These are phyloP conservation scores for Hetaerina titia DNA, from an alignment of 2,888 invertebrate species.

Conservation along the genomic window DNA sequence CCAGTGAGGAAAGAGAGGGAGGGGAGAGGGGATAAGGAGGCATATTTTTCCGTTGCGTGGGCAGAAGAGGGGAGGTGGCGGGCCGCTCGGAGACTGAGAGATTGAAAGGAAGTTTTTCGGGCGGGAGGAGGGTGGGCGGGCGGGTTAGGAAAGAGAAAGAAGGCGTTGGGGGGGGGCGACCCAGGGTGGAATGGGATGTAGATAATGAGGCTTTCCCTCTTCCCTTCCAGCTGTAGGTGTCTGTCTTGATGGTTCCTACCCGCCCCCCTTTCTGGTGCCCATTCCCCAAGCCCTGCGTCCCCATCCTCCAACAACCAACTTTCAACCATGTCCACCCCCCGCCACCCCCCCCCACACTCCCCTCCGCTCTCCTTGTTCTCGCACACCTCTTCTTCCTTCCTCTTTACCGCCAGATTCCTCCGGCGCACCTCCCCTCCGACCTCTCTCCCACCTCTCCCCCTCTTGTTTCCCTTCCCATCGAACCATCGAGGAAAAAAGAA, in stretches of 20 bases:
- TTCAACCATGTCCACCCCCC: constrained; percentile 12
- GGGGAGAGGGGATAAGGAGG: not conserved
- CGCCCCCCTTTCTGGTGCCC: constrained; percentile 34
- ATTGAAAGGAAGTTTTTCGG: not conserved
- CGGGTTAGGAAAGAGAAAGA: not conserved
- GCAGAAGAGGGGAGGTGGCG: not conserved
- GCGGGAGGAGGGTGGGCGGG: not conserved
- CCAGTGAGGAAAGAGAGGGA: not conserved
- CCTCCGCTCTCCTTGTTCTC: not conserved
- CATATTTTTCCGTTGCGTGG: not conserved
- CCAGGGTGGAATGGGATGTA: constrained; percentile 25
- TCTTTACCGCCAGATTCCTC: not conserved
- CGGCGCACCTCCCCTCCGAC: not conserved
- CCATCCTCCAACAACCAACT: no score
- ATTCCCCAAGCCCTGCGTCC: not conserved
- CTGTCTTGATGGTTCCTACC: constrained; percentile 54
- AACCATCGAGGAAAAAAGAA: not conserved
- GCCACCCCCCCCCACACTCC: no score
- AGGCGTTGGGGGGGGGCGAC: not conserved
- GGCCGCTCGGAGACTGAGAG: not conserved
- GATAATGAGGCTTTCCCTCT: constrained; percentile 61
- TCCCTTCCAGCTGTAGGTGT: constrained; percentile 49
- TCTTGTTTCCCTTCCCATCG: not conserved
- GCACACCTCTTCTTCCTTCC: not conserved
- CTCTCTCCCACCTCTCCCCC: constrained; percentile 3